A percentile compares a stretch with the other conserved stretches of the same genome.
Conservation (phyloP, 2,113 vertebrate species). For the Tragulus kanchil region DNA sequence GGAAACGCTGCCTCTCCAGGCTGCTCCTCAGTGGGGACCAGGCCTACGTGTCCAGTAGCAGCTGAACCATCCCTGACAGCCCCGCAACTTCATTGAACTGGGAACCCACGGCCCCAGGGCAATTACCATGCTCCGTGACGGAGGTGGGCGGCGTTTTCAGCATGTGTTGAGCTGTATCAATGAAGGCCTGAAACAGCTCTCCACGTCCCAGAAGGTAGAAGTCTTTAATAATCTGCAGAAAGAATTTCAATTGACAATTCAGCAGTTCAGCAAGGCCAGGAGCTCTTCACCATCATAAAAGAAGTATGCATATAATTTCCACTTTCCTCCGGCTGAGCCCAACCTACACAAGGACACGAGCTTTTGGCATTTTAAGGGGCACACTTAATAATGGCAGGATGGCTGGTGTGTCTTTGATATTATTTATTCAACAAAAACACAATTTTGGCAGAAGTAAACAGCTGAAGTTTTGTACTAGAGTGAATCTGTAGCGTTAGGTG, state of each 20-base stretch:
- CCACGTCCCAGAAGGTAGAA: conserved; percentile 98
- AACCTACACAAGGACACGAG: neutral
- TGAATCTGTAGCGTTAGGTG: neutral
- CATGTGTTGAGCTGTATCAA: conserved; percentile 98
- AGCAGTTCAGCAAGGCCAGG: neutral
- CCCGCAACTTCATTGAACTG: neutral
- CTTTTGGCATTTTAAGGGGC: conserved; percentile 28
- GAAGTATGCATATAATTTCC: neutral
- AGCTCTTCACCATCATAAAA: neutral
- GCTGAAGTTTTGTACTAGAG: neutral
- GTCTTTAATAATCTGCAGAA: conserved; percentile 96
- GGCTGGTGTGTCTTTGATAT: neutral
- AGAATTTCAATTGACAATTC: conserved; percentile 61
- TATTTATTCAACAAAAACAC: neutral
- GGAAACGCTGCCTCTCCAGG: conserved; percentile 36
- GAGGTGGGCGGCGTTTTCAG: conserved; percentile 96
- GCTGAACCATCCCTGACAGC: neutral
- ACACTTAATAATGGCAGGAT: neutral
- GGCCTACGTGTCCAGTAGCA: neutral
- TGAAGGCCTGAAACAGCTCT: conserved; percentile 98
- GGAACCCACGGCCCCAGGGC: neutral
- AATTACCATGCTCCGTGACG: conserved; percentile 97
- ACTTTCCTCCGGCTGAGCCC: neutral
- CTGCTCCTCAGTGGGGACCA: neutral
- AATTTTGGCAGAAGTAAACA: neutral